Evolutionary conservation across 2,888 invertebrate genomes (phyloP).

Genomic region (Lasioglossum oenotherae): DNA sequence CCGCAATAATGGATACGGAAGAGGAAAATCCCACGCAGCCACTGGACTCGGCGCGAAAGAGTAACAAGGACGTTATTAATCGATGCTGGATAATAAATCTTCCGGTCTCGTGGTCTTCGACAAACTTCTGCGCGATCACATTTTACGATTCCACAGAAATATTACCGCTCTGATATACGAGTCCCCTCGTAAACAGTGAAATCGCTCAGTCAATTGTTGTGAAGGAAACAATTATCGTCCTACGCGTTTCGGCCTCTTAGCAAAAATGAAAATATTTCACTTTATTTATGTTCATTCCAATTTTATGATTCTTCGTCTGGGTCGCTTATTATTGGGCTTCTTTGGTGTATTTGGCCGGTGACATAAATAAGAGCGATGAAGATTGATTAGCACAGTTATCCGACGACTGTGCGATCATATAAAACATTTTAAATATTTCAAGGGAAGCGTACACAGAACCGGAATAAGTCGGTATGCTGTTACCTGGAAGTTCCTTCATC

Average conservation of each 20-base stretch:
- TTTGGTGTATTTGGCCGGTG: background rate
- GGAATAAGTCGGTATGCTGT: background rate
- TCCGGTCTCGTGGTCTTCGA: background rate
- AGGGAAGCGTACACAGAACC: background rate
- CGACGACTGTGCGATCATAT: background rate
- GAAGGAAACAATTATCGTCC: background rate
- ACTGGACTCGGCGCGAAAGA: slow-evolving; percentile 20
- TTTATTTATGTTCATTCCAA: background rate
- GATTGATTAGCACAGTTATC: background rate
- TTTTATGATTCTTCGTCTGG: background rate
- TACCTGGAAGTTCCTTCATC: background rate
- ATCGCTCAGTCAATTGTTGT: background rate
- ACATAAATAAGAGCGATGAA: background rate
- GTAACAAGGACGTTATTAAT: slow-evolving; percentile 19
- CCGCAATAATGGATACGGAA: slow-evolving; percentile 66
- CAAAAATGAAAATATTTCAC: background rate
- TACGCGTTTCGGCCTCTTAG: background rate
- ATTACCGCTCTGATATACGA: background rate
- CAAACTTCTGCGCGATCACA: background rate
- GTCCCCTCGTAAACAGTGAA: background rate
- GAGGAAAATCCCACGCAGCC: slow-evolving; percentile 38
- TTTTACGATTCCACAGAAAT: background rate
- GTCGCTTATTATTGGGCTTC: background rate
- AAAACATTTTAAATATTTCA: background rate
- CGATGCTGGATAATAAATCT: background rate